Percentiles rank a stretch among this genome's conserved stretches.
Conservation (phyloP, 2,797 vertebrate genomes). For the Avahi laniger region DNA sequence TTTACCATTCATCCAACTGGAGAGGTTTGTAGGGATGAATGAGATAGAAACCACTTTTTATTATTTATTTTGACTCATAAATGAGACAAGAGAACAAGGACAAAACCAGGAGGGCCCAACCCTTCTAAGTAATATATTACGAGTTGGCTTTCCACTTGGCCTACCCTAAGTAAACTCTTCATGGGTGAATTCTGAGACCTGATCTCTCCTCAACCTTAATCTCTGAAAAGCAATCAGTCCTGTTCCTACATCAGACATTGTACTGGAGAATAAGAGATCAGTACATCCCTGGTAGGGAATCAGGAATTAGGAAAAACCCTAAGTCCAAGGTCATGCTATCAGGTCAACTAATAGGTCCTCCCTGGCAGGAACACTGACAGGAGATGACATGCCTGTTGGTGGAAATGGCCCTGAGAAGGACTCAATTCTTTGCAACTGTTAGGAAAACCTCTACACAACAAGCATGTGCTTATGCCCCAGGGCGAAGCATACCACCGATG, state of each 20-base stretch:
- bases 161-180: slow-evolving; percentile 49
- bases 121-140: slow-evolving; percentile 53
- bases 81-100: slow-evolving; percentile 40
- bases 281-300: slow-evolving; percentile 18
- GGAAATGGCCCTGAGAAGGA: slow-evolving; percentile 9
- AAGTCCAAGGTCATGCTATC: background rate
- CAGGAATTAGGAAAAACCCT: slow-evolving; percentile 50
- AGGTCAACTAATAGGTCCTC: background rate
- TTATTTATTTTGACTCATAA: slow-evolving; percentile 72
- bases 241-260: slow-evolving; percentile 47
- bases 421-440: background rate
- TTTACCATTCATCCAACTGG: background rate
- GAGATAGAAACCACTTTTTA: slow-evolving; percentile 36
- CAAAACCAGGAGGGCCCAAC: slow-evolving; percentile 34
- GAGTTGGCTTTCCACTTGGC: slow-evolving; percentile 63
- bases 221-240: slow-evolving; percentile 51
- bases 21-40: background rate
- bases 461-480: background rate
- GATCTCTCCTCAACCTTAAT: slow-evolving; percentile 55
- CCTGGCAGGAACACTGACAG: background rate
- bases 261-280: slow-evolving; percentile 47
- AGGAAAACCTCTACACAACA: background rate
- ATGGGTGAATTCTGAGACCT: slow-evolving; percentile 55
- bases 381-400: background rate
- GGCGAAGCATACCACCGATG: background rate